Conservation (phyloP, 2,888 invertebrate genomes). For the Phengaris alcon region DNA sequence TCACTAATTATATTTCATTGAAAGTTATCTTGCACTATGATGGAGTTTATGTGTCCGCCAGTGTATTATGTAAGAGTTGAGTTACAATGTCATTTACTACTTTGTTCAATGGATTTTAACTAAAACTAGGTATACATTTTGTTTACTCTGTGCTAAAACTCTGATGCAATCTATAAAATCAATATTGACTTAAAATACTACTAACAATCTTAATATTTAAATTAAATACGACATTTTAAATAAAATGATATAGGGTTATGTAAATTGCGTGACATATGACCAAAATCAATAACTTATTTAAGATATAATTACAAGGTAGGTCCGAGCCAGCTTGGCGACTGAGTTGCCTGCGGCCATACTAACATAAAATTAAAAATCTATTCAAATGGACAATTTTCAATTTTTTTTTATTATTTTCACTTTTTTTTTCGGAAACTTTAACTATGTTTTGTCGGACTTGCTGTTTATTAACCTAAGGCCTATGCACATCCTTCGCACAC, state of each 20-base stretch:
- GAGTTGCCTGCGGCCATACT: conserved; percentile 28
- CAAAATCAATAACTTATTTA: conserved; percentile 21
- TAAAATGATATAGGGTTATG: not conserved
- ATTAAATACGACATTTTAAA: not conserved
- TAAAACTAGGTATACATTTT: not conserved
- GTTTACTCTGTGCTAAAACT: no score
- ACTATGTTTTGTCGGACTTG: no score
- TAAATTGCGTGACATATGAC: conserved; percentile 21
- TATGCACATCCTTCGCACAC: no score
- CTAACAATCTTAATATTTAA: not conserved
- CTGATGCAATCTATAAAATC: no score
- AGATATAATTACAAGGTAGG: conserved; percentile 13
- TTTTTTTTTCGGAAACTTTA: no score
- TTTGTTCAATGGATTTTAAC: not conserved
- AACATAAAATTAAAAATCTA: not conserved
- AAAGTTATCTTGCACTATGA: no score
- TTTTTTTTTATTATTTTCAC: not conserved
- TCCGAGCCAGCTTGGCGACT: conserved; percentile 33
- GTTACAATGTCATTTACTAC: not conserved
- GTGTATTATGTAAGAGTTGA: not conserved
- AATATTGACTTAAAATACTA: not conserved
- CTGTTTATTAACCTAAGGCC: no score
- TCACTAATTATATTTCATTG: no score
- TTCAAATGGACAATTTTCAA: not conserved
- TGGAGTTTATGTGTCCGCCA: no score